phyloP scores from a whole-genome alignment of 2,797 vertebrate species.

The Thaleichthys pacificus region DNA sequence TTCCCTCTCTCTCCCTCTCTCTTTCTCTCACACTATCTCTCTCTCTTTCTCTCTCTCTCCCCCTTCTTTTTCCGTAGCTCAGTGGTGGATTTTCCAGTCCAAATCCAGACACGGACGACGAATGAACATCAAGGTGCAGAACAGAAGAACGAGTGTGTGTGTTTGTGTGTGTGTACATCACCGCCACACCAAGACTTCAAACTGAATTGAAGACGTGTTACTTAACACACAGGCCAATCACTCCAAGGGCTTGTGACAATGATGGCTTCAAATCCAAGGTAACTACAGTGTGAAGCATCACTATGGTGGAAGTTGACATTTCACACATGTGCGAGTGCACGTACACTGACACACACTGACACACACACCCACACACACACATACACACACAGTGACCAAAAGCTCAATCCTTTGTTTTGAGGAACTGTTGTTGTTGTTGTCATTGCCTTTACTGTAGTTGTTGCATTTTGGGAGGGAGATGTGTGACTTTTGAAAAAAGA shows the following conservation, averaged over 20 bases:
- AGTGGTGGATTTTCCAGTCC: conserved; percentile 36
- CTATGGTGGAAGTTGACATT: neutral
- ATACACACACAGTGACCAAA: conserved; percentile 11
- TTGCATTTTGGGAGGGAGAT: conserved; percentile 51
- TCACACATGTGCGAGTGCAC: conserved; percentile 11
- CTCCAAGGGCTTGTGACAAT: conserved; percentile 63
- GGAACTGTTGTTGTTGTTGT: conserved; percentile 48
- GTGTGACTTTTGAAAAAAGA: conserved; percentile 40
- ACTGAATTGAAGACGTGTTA: conserved; percentile 53
- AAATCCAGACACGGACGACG: conserved; percentile 46
- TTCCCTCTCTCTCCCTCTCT: conserved; percentile 20
- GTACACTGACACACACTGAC: conserved; percentile 15
- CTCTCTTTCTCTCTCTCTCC: conserved; percentile 8
- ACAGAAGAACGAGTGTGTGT: conserved; percentile 21
- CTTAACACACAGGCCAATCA: conserved; percentile 54
- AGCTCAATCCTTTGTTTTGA: conserved; percentile 40
- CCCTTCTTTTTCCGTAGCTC: neutral
- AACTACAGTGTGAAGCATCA: conserved; percentile 21
- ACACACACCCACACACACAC: conserved; percentile 8
- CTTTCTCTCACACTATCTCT: conserved; percentile 8
- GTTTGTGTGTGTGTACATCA: conserved; percentile 11
- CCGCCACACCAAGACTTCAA: conserved; percentile 51
- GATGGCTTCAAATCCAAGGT: conserved; percentile 58
- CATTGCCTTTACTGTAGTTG: conserved; percentile 30
- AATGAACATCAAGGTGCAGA: conserved; percentile 48